phyloP scores from a whole-genome alignment of 2,113 vertebrate species.

The Anarhynchus alexandrinus region DNA sequence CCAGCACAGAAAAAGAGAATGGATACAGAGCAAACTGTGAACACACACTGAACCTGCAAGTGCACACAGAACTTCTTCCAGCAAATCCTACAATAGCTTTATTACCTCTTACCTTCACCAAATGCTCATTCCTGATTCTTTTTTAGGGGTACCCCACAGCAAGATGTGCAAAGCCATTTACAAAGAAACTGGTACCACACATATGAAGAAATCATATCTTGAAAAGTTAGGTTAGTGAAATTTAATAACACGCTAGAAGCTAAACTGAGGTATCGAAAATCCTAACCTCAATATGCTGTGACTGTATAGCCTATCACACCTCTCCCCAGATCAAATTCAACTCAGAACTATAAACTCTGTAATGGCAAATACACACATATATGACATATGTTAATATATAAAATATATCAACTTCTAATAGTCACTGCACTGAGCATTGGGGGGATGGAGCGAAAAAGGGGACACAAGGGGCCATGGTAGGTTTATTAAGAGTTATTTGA shows the following conservation, averaged over 20 bases:
- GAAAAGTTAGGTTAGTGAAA: background rate
- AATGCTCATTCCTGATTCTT: background rate
- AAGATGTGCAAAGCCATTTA: background rate
- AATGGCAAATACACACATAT: background rate
- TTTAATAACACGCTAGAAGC: background rate
- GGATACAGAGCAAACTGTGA: fast-evolving
- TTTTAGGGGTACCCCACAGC: background rate
- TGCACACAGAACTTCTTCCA: background rate
- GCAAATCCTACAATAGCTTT: background rate
- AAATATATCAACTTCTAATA: background rate
- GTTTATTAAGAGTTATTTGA: background rate
- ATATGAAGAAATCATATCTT: background rate
- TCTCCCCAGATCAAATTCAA: background rate
- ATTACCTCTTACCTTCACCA: background rate
- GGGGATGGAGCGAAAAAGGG: background rate
- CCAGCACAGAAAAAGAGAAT: background rate
- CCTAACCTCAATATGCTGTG: background rate
- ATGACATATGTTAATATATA: background rate
- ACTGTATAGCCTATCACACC: background rate
- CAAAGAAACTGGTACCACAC: background rate
- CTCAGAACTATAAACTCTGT: background rate
- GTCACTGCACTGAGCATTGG: fast-evolving
- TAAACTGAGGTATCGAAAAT: background rate
- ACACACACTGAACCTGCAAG: background rate
- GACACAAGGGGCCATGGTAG: background rate